phyloP scores from a whole-genome alignment of 2,888 invertebrate species.

The Dolichopus griseipennis region DNA sequence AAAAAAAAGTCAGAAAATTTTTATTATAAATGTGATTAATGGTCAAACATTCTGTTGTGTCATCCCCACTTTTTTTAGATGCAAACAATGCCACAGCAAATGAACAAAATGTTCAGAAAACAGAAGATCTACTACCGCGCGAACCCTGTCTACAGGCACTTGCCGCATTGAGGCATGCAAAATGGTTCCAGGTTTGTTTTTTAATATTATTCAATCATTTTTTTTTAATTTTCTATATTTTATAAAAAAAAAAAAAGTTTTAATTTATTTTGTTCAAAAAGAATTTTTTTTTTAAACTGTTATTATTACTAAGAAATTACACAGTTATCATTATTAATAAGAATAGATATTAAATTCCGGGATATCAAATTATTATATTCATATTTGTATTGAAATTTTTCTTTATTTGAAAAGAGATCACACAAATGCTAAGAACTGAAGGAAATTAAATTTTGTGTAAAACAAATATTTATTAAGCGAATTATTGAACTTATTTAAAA shows the following conservation, averaged over 20 bases:
- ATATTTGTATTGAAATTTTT: conserved; percentile 19
- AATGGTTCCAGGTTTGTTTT: conserved; percentile 96
- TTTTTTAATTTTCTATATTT: conserved; percentile 29
- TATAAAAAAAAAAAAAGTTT: conserved; percentile 11
- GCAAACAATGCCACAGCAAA: conserved; percentile 58
- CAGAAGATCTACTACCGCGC: conserved; percentile 91
- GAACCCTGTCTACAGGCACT: conserved; percentile 99
- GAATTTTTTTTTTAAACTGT: conserved; percentile 18
- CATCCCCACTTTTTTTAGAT: conserved; percentile 45
- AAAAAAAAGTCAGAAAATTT: conserved; percentile 10
- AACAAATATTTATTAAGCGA: no score
- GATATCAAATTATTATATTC: not conserved
- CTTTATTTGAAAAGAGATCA: conserved; percentile 18
- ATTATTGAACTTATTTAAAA: no score
- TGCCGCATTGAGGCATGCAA: conserved; percentile 99
- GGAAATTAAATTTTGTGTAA: not conserved
- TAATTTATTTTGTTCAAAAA: conserved; percentile 15
- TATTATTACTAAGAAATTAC: no score
- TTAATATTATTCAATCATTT: conserved; percentile 19
- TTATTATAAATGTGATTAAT: conserved; percentile 35
- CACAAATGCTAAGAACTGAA: not conserved
- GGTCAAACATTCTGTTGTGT: conserved; percentile 68
- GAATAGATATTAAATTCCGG: not conserved
- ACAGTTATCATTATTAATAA: no score
- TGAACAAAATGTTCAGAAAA: conserved; percentile 50